Evolutionary conservation across 2,113 vertebrate genomes (phyloP), one percentile per base, ranked within the genome.

Genomic region (Xiphophorus couchianus): DNA sequence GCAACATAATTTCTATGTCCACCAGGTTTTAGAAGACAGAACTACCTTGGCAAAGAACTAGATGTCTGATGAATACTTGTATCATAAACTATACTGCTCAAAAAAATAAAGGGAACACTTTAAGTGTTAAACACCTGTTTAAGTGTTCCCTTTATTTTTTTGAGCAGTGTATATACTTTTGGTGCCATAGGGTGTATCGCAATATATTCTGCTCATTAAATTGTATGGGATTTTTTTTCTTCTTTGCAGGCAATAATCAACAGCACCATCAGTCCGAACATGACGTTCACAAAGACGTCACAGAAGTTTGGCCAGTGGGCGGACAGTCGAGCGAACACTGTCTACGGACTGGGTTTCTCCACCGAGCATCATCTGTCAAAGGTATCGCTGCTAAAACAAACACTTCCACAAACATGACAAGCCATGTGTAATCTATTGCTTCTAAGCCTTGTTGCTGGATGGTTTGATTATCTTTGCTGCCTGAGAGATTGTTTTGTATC

Each of bases 231-330:
- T 80, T 93, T 86, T 93, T 22, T 80, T 94, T 89, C 86, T 93
- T 25, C 80, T 66, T 94, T 89, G n/a, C 91, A 99, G 98, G 98
- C 97, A 96, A 99, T 99, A 97, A 99, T 99, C 94, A 99, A 99
- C 93, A 99, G 98, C 95, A 99, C 98, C 89, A 99, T 99, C 94
- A 99, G 97, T 82, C 97, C 98, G 90, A 99, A 98, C 94, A 99
- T 99, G 98, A 97, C 97, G 86, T 99, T 99, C 95, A 99, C 98
- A 82, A 99, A 98, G 95, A 99, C 98, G 92, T 99, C 98, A 65
- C 98, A 99, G 94, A 99, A 99, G 94, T 99, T 99, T 93, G 98
- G 98, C 76, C 98, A 99, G 62, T 99, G 98, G 97, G 97, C 97
- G 30, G 97, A 98, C 92, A 98, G 97, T 90, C 94, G 97, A 76